These are phyloP conservation scores for Novumbra hubbsi DNA, from an alignment of 2,797 vertebrate genomes.

Conservation along the genomic window DNA sequence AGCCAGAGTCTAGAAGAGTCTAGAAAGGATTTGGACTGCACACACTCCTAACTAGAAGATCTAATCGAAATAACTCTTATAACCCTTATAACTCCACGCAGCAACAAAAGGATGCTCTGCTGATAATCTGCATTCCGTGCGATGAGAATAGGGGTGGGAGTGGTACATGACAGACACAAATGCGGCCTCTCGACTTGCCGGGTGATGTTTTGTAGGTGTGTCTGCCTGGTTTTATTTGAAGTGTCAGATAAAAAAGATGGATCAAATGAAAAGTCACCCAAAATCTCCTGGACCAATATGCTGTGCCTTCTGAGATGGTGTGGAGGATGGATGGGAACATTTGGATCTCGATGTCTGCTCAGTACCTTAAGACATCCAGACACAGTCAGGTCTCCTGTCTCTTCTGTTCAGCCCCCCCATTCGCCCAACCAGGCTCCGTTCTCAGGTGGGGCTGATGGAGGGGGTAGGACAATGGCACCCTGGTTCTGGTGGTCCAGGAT, in stretches of 20 bases:
- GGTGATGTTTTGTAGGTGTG: conserved; percentile 51
- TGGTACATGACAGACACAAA: conserved; percentile 24
- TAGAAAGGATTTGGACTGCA: conserved; percentile 42
- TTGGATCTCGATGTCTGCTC: not conserved
- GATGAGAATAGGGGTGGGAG: conserved; percentile 46
- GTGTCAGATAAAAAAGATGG: conserved; percentile 57
- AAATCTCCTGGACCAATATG: conserved; percentile 50
- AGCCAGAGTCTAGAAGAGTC: conserved; percentile 63
- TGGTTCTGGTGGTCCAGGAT: not conserved
- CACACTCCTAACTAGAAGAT: conserved; percentile 70
- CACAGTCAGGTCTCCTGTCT: not conserved
- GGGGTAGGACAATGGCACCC: not conserved
- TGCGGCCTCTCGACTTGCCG: conserved; percentile 48
- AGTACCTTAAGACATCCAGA: not conserved
- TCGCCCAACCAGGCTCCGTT: not conserved
- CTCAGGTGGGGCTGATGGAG: not conserved
- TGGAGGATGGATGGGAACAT: not conserved
- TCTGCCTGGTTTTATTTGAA: conserved; percentile 63
- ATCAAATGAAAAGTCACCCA: conserved; percentile 42
- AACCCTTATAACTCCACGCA: conserved; percentile 70
- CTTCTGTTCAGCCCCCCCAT: not conserved
- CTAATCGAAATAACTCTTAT: conserved; percentile 77
- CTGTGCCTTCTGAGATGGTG: conserved; percentile 39
- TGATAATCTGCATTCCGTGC: conserved; percentile 75
- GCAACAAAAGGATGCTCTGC: conserved; percentile 70